Conservation (phyloP, 2,797 vertebrate species). For the Danio tinwini region DNA sequence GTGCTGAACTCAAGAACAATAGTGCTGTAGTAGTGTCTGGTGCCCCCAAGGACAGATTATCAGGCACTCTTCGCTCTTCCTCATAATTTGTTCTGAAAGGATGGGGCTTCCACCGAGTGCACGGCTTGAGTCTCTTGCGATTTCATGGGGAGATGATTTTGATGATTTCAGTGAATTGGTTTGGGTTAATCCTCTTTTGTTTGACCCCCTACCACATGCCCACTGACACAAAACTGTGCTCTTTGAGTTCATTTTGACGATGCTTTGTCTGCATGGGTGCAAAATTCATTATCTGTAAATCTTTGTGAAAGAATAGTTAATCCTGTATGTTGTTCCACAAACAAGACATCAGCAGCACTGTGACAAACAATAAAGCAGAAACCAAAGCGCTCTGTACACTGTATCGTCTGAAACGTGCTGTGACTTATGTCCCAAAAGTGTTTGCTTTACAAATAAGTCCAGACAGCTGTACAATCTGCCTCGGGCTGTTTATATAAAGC, state of each 20-base stretch:
- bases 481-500: conserved; percentile 51
- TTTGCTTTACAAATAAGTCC: conserved; percentile 10
- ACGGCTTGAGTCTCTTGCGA: conserved; percentile 24
- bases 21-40: conserved; percentile 21
- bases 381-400: too few relatives aligned
- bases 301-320: background rate
- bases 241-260: conserved; percentile 28
- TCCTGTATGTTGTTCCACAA: background rate
- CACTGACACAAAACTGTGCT: conserved; percentile 56
- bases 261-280: conserved; percentile 21
- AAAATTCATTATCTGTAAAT: conserved; percentile 2
- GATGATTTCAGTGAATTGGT: conserved; percentile 55
- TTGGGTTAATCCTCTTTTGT: conserved; percentile 59
- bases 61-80: conserved; percentile 38
- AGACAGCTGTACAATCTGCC: conserved; percentile 38
- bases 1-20: conserved; percentile 34
- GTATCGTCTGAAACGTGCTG: too few relatives aligned
- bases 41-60: conserved; percentile 53
- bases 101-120: conserved; percentile 40
- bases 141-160: conserved; percentile 53
- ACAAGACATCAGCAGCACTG: too few relatives aligned
- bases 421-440: background rate
- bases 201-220: conserved; percentile 52
- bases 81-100: conserved; percentile 53
- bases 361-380: too few relatives aligned